Evolutionary conservation across 2,888 invertebrate genomes (phyloP).

Genomic region (Ophion ventricosus): DNA sequence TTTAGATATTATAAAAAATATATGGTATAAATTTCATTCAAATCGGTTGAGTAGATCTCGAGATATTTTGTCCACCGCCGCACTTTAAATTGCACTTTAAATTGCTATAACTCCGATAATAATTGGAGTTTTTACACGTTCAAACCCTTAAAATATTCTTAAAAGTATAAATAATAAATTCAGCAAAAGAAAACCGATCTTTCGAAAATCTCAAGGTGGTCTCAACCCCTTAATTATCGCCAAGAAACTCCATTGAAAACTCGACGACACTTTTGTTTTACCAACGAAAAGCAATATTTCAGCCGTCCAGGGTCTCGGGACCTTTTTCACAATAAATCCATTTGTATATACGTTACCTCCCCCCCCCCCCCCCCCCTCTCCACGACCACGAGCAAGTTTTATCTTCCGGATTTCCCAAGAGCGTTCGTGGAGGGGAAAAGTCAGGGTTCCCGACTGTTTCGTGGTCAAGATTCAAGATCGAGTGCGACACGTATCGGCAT

Average conservation of each 20-base stretch:
- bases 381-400: slow-evolving; percentile 35
- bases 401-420: slow-evolving; percentile 44
- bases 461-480: slow-evolving; percentile 55
- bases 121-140: no score
- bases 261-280: neutral
- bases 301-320: neutral
- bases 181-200: no score
- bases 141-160: no score
- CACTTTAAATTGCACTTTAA: no score
- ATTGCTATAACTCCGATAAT: no score
- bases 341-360: neutral
- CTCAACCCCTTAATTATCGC: neutral
- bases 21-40: no score
- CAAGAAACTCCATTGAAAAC: neutral
- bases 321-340: slow-evolving; percentile 14
- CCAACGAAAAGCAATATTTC: slow-evolving; percentile 15
- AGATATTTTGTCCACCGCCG: no score
- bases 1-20: no score
- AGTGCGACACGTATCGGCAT: neutral
- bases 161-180: no score
- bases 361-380: no score
- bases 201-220: no score
- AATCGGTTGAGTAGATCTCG: no score
- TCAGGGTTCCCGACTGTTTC: slow-evolving; percentile 34
- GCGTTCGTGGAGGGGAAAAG: slow-evolving; percentile 9